These are phyloP conservation scores for Nasonovia ribisnigri DNA, from an alignment of 2,888 invertebrate genomes.

Conservation along the genomic window DNA sequence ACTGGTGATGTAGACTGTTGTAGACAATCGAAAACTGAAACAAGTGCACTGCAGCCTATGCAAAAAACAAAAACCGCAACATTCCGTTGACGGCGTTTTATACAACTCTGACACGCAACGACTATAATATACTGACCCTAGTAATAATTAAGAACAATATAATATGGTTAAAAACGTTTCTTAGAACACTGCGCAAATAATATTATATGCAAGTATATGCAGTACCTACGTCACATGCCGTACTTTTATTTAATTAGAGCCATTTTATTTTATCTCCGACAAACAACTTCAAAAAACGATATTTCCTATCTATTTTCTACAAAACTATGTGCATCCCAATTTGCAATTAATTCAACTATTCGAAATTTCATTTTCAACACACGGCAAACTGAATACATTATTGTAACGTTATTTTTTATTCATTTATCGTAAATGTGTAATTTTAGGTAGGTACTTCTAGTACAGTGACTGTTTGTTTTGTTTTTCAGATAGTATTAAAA, in stretches of 20 bases:
- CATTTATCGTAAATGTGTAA: background rate
- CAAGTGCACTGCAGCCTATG: background rate
- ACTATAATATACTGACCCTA: background rate
- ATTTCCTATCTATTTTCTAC: background rate
- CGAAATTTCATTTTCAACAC: background rate
- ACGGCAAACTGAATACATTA: background rate
- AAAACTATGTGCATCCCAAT: background rate
- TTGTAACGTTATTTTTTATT: background rate
- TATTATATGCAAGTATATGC: background rate
- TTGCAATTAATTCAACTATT: background rate
- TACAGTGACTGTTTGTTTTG: background rate
- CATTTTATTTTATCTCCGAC: background rate
- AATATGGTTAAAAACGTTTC: background rate
- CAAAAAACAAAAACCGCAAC: background rate
- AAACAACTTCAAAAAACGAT: background rate
- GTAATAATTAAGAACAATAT: conserved; percentile 2
- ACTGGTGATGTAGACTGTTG: background rate
- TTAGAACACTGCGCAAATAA: background rate
- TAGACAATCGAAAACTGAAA: conserved; percentile 3
- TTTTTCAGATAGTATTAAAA: background rate
- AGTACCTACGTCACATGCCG: too few species aligned
- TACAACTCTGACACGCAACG: conserved; percentile 18
- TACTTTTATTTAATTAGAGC: background rate
- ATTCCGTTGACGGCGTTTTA: background rate
- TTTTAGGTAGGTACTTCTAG: background rate